A percentile compares a stretch with the other conserved stretches of the same genome.
Conservation (phyloP, 2,888 invertebrate species). For the Coremacera marginata region DNA sequence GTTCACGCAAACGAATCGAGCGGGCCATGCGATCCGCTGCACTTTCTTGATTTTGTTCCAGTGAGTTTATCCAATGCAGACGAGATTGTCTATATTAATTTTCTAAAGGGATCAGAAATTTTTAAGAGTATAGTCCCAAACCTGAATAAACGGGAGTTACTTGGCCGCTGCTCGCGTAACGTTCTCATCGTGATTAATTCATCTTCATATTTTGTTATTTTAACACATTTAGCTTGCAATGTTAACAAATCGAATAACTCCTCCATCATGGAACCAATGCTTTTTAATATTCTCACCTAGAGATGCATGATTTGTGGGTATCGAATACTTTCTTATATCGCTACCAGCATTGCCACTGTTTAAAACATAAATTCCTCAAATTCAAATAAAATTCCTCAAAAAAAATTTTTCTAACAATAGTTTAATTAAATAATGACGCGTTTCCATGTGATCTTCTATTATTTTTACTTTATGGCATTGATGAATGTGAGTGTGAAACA, state of each 20-base stretch:
- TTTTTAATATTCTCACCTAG: too few species aligned
- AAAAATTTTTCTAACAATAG: too few species aligned
- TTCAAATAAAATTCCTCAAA: too few species aligned
- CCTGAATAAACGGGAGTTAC: neutral
- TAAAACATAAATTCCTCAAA: too few species aligned
- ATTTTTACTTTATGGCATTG: too few species aligned
- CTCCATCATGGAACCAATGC: neutral
- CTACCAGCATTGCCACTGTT: too few species aligned
- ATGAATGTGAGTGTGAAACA: too few species aligned
- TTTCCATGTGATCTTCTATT: too few species aligned
- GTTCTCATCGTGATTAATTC: constrained; percentile 52
- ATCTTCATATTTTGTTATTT: constrained; percentile 46
- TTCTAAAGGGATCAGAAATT: too few species aligned
- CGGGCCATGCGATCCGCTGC: constrained; percentile 8
- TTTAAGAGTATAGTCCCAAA: neutral
- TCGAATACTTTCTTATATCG: too few species aligned
- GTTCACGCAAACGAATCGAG: constrained; percentile 52
- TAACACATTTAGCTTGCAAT: constrained; percentile 1
- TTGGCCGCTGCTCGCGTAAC: constrained; percentile 39
- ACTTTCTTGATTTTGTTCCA: constrained; percentile 39
- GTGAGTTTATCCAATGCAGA: constrained; percentile 38
- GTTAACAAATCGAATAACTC: neutral
- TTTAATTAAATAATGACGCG: too few species aligned
- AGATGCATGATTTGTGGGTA: too few species aligned
- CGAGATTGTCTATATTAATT: neutral